These are phyloP conservation scores for Oryctes rhinoceros DNA, from an alignment of 1,140 invertebrate genomes.

Conservation along the genomic window DNA sequence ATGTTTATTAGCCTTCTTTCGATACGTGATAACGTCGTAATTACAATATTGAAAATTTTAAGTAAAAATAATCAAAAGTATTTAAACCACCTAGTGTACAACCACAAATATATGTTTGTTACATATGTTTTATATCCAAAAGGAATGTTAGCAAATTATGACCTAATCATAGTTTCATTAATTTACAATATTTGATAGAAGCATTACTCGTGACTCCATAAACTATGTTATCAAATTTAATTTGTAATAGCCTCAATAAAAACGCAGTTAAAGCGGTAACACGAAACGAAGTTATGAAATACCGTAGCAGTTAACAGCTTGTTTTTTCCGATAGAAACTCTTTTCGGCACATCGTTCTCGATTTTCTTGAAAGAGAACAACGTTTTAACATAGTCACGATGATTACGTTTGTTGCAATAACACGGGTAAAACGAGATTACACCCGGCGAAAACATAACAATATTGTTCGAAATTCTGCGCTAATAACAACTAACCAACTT, in stretches of 20 bases:
- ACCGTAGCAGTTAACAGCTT: not conserved
- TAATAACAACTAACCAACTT: not conserved
- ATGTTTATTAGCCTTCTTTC: too few species aligned
- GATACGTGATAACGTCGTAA: too few species aligned
- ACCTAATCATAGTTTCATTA: not conserved
- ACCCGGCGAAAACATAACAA: not conserved
- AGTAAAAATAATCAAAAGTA: too few species aligned
- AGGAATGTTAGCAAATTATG: too few species aligned
- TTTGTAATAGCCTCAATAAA: constrained; percentile 7
- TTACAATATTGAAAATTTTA: too few species aligned
- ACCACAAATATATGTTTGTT: too few species aligned
- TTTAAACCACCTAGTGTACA: too few species aligned
- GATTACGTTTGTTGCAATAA: not conserved
- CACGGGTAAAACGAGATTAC: not conserved
- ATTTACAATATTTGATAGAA: not conserved
- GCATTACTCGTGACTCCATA: not conserved
- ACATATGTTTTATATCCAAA: too few species aligned
- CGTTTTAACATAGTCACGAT: not conserved
- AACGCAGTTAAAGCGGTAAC: not conserved
- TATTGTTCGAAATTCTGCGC: not conserved
- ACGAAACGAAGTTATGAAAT: not conserved
- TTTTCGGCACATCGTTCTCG: not conserved
- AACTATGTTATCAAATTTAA: not conserved
- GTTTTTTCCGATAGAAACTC: not conserved
- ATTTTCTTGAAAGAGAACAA: not conserved